Evolutionary conservation across 2,797 vertebrate species (phyloP).

Genomic region (Orestias chungarensis): DNA sequence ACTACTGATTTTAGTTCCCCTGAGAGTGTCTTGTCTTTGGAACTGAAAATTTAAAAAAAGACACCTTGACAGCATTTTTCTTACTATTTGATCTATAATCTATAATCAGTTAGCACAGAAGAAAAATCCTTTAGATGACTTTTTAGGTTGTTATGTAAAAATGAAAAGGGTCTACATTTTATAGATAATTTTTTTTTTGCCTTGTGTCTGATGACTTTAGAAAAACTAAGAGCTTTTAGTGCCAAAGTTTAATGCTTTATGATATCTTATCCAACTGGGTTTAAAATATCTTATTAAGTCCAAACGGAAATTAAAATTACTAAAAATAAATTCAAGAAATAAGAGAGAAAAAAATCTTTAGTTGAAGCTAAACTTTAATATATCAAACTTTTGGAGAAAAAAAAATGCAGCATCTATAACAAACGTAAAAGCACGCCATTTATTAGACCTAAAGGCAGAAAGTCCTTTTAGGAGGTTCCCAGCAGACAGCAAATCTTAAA

Average conservation of each 20-base stretch:
- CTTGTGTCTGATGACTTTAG: not conserved
- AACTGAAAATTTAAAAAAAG: no score
- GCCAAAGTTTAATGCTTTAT: not conserved
- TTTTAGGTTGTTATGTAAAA: not conserved
- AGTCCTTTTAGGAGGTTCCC: slow-evolving; percentile 1
- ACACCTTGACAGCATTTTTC: no score
- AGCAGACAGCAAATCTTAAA: slow-evolving; percentile 10
- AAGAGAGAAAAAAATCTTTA: no score
- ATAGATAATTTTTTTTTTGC: not conserved
- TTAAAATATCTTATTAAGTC: no score
- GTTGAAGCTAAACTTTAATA: no score
- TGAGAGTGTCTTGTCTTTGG: no score
- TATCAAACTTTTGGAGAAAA: not conserved
- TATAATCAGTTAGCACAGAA: not conserved
- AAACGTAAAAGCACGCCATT: slow-evolving; percentile 9
- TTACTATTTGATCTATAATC: not conserved
- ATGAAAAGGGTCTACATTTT: not conserved
- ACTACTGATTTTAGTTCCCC: no score
- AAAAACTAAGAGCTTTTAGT: not conserved
- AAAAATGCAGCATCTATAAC: not conserved
- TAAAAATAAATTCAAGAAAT: no score
- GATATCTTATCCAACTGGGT: no score
- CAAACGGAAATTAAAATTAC: no score
- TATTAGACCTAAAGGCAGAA: slow-evolving; percentile 30
- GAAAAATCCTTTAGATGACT: not conserved